Evolutionary conservation across 2,113 vertebrate species (phyloP).

Genomic region (Osmerus eperlanus): DNA sequence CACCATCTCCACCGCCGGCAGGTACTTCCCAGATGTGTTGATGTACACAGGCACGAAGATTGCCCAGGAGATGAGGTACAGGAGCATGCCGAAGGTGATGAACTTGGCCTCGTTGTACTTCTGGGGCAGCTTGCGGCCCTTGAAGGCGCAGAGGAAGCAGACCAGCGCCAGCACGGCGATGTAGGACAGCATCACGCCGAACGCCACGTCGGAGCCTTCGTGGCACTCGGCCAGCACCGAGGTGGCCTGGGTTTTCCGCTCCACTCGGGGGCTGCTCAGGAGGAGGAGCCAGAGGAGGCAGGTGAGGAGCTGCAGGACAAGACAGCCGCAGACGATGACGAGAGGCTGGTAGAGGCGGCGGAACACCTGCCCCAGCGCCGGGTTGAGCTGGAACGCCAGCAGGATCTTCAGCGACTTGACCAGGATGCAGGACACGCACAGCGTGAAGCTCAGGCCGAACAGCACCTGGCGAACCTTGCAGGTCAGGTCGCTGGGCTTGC

Average conservation of each 20-base stretch:
- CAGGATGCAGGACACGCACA: constrained; percentile 86
- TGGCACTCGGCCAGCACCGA: constrained; percentile 76
- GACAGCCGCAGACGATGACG: constrained; percentile 67
- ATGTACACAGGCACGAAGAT: constrained; percentile 83
- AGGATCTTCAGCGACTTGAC: constrained; percentile 87
- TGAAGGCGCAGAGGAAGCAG: constrained; percentile 85
- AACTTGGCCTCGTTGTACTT: constrained; percentile 90
- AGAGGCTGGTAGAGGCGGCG: constrained; percentile 73
- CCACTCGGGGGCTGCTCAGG: constrained; percentile 67
- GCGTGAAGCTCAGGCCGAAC: constrained; percentile 83
- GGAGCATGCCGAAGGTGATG: constrained; percentile 89
- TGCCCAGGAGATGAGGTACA: constrained; percentile 87
- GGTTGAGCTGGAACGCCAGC: constrained; percentile 84
- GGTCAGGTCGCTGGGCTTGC: constrained; percentile 61
- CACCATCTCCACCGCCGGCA: constrained; percentile 84
- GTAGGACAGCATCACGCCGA: constrained; percentile 81
- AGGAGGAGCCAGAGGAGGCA: constrained; percentile 80
- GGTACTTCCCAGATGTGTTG: constrained; percentile 80
- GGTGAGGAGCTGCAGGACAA: constrained; percentile 70
- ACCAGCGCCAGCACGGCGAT: constrained; percentile 76
- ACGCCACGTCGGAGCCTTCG: constrained; percentile 78
- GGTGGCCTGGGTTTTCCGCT: constrained; percentile 53
- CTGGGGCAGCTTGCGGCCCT: constrained; percentile 84
- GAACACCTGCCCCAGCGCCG: constrained; percentile 71
- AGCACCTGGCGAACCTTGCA: constrained; percentile 74